Evolutionary conservation across 2,888 invertebrate species (phyloP).

Genomic region (Xestia sexstrigata): DNA sequence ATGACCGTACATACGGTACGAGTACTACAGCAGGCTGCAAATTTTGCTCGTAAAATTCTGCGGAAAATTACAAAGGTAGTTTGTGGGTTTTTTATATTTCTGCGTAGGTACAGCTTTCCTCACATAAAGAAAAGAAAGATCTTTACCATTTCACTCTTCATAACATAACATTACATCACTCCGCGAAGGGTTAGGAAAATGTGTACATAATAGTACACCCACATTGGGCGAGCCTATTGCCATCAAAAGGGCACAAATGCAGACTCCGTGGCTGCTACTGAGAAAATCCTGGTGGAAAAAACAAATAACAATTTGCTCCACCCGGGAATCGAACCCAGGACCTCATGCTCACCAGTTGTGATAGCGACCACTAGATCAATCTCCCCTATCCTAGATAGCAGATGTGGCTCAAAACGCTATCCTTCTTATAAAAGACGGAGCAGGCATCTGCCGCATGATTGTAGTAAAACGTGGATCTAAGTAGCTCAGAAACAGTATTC

Average conservation of each 20-base stretch:
- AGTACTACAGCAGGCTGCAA: conserved; percentile 31
- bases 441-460: too few relatives aligned
- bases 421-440: too few relatives aligned
- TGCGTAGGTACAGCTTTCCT: not conserved
- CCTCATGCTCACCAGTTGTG: not conserved
- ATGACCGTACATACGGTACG: not conserved
- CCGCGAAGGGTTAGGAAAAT: too few relatives aligned
- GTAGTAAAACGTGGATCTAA: too few relatives aligned
- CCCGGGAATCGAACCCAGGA: too few relatives aligned
- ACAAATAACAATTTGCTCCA: too few relatives aligned
- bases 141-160: too few relatives aligned
- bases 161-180: too few relatives aligned
- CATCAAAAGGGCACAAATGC: not conserved
- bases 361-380: too few relatives aligned
- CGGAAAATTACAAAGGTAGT: conserved; percentile 37
- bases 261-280: not conserved
- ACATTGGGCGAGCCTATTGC: not conserved
- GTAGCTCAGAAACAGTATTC: not conserved
- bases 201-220: not conserved
- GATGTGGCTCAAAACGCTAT: not conserved
- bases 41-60: conserved; percentile 44
- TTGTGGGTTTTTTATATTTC: conserved; percentile 27
- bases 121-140: too few relatives aligned
- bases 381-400: not conserved
- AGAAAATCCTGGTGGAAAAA: not conserved